These are phyloP conservation scores for Hyaena hyaena DNA, from an alignment of 2,113 vertebrate genomes.

Conservation along the genomic window DNA sequence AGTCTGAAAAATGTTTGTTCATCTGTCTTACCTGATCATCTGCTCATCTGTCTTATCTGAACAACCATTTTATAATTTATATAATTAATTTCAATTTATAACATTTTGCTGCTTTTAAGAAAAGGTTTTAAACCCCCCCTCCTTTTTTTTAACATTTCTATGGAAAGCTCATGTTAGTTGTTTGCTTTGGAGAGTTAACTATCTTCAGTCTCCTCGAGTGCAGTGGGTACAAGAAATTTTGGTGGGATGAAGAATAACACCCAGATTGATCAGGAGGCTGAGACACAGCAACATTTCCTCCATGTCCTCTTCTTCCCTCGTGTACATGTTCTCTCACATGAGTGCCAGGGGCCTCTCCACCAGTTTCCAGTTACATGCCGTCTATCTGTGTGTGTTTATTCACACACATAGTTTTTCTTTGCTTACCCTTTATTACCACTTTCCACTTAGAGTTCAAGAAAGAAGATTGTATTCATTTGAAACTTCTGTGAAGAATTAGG, in stretches of 20 bases:
- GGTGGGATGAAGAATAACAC: not conserved
- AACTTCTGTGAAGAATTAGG: conserved; percentile 16
- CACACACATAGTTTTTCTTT: not conserved
- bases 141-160: not conserved
- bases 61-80: not conserved
- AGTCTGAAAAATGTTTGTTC: not conserved
- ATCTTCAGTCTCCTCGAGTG: not conserved
- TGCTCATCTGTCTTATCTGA: not conserved
- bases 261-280: not conserved
- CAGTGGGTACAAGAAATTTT: not conserved
- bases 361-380: not conserved
- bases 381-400: not conserved
- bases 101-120: not conserved
- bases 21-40: not conserved
- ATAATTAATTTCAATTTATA: not conserved
- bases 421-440: not conserved
- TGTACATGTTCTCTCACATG: not conserved
- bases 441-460: not conserved
- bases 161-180: not conserved
- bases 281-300: not conserved
- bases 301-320: not conserved
- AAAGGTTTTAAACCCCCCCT: not conserved
- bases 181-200: not conserved
- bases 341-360: not conserved
- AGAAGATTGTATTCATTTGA: not conserved